These are phyloP conservation scores for Temnothorax longispinosus DNA, from an alignment of 1,140 invertebrate species.

Conservation along the genomic window DNA sequence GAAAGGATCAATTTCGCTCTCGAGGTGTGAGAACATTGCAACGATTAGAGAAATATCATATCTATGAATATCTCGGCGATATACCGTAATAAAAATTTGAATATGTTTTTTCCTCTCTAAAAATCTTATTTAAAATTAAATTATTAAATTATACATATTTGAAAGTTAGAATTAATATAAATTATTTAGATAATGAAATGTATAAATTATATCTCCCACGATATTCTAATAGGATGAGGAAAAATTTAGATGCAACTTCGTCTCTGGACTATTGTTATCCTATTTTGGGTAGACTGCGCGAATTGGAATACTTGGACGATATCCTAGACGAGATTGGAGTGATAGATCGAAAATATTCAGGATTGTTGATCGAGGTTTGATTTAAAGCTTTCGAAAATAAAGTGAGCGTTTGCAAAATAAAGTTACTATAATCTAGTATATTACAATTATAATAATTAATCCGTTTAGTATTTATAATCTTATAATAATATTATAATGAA, in stretches of 20 bases:
- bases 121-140: background rate
- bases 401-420: background rate
- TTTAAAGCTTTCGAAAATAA: background rate
- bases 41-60: slow-evolving; percentile 85
- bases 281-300: slow-evolving; percentile 77
- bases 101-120: too few relatives aligned
- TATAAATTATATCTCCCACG: background rate
- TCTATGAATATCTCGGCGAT: slow-evolving; percentile 86
- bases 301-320: slow-evolving; percentile 77
- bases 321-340: slow-evolving; percentile 78
- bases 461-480: background rate
- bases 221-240: background rate
- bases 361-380: slow-evolving; percentile 79
- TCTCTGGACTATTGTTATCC: slow-evolving; percentile 65
- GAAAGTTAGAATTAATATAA: background rate
- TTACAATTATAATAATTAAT: background rate
- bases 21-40: slow-evolving; percentile 86
- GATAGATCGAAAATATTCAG: slow-evolving; percentile 73
- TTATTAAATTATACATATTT: too few relatives aligned
- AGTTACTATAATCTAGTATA: background rate
- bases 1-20: slow-evolving; percentile 85
- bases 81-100: slow-evolving; percentile 33
- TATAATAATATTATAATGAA: background rate
- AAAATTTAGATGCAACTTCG: background rate
- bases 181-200: background rate